phyloP scores from a whole-genome alignment of 2,888 invertebrate species.

The Drosophila anomelani region DNA sequence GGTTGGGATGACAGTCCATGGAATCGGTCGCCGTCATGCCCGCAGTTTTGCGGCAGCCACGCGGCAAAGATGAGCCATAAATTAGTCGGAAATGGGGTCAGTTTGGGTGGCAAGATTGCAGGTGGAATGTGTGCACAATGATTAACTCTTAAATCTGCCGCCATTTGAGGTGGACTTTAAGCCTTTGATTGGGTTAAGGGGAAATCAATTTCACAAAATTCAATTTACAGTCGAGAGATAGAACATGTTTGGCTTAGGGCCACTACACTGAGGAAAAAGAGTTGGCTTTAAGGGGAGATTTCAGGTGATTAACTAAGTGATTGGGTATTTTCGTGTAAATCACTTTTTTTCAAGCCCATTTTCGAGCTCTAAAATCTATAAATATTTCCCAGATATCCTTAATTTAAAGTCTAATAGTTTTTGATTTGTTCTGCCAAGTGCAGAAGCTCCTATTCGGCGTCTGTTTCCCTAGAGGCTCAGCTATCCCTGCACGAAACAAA shows the following conservation, averaged over 20 bases:
- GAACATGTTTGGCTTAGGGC: slow-evolving; percentile 4
- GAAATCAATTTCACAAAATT: slow-evolving; percentile 41
- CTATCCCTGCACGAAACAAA: slow-evolving; percentile 8
- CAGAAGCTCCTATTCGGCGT: neutral
- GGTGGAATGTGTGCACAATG: slow-evolving; percentile 11
- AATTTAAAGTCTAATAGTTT: neutral
- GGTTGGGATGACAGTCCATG: slow-evolving; percentile 61
- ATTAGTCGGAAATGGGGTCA: slow-evolving; percentile 25
- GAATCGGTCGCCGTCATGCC: slow-evolving; percentile 40
- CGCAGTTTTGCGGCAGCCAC: slow-evolving; percentile 61
- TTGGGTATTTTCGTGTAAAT: neutral
- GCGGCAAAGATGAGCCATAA: slow-evolving; percentile 42
- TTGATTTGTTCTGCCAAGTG: slow-evolving; percentile 3
- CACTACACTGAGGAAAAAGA: slow-evolving; percentile 4
- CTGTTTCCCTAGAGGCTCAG: slow-evolving; percentile 23
- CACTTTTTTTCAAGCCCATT: neutral
- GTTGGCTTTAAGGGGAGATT: no score
- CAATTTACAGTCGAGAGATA: slow-evolving; percentile 25
- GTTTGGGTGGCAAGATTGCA: slow-evolving; percentile 4
- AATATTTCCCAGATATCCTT: neutral
- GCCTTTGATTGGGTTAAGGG: slow-evolving; percentile 3
- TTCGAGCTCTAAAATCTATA: neutral
- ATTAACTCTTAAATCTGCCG: slow-evolving; percentile 38
- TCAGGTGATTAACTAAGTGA: neutral
- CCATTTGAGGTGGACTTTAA: slow-evolving; percentile 25